Percentiles rank a stretch among this genome's conserved stretches.
Conservation (phyloP, 2,888 invertebrate species). For the Drosophila peninsularis region DNA sequence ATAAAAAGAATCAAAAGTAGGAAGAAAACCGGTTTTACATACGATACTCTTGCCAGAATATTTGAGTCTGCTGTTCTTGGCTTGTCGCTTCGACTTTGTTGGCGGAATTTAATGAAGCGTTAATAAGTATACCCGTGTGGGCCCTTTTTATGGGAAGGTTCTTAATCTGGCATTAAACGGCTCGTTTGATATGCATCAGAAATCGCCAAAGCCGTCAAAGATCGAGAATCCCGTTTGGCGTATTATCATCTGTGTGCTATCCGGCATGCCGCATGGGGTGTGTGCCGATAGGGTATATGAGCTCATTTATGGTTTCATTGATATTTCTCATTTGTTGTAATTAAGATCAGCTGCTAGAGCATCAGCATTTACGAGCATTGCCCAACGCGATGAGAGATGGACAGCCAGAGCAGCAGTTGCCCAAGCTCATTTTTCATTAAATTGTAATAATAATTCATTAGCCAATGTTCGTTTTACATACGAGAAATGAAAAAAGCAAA, state of each 20-base stretch:
- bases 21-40: constrained; percentile 66
- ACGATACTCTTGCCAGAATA: constrained; percentile 23
- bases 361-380: constrained; percentile 35
- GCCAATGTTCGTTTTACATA: constrained; percentile 54
- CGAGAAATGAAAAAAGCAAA: constrained; percentile 5
- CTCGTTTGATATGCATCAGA: constrained; percentile 59
- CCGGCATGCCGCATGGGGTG: neutral
- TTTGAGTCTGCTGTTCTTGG: constrained; percentile 25
- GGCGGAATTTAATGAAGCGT: constrained; percentile 71
- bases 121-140: constrained; percentile 63
- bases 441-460: constrained; percentile 80
- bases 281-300: constrained; percentile 38
- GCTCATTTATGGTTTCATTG: constrained; percentile 24
- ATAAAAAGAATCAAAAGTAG: constrained; percentile 5
- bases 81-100: constrained; percentile 58
- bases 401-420: constrained; percentile 43
- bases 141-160: constrained; percentile 54
- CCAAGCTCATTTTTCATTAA: constrained; percentile 72
- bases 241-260: neutral
- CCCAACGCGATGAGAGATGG: constrained; percentile 48
- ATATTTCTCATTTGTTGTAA: constrained; percentile 61
- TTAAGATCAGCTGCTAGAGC: constrained; percentile 51
- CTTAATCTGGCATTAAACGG: constrained; percentile 46
- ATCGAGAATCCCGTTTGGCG: constrained; percentile 32
- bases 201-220: constrained; percentile 25